phyloP scores from a whole-genome alignment of 1,140 invertebrate genomes.

The Sarcophaga bullata region DNA sequence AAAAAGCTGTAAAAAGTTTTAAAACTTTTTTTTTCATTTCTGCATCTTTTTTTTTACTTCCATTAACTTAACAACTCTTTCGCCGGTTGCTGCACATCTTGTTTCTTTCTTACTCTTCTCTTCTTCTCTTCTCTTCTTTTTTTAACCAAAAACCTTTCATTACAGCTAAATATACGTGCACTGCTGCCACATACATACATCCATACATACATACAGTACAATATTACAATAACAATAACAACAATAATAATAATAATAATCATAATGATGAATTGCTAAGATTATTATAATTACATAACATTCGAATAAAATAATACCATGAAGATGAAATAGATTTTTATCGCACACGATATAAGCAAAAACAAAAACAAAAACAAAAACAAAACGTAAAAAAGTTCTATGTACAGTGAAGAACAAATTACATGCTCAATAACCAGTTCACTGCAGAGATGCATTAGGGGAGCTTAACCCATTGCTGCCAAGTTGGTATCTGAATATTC shows the following conservation, averaged over 20 bases:
- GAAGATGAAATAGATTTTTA: background rate
- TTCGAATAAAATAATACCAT: background rate
- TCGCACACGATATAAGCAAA: too few relatives aligned
- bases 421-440: too few relatives aligned
- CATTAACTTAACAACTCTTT: background rate
- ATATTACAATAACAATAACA: too few relatives aligned
- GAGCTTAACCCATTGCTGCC: too few relatives aligned
- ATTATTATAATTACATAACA: conserved; percentile 31
- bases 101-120: conserved; percentile 4
- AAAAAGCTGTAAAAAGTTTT: too few relatives aligned
- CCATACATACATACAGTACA: background rate
- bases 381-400: too few relatives aligned
- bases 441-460: too few relatives aligned
- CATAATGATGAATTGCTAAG: conserved; percentile 34
- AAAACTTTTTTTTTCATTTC: too few relatives aligned
- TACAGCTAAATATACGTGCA: conserved; percentile 32
- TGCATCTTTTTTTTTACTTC: background rate
- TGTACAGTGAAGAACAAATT: too few relatives aligned
- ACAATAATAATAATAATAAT: background rate
- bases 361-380: too few relatives aligned
- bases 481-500: too few relatives aligned
- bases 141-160: conserved; percentile 18
- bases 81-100: background rate
- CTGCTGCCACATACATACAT: too few relatives aligned
- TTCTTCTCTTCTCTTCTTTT: background rate